These are phyloP conservation scores for Myrmecophaga tridactyla DNA, from an alignment of 2,113 vertebrate genomes.

Conservation along the genomic window DNA sequence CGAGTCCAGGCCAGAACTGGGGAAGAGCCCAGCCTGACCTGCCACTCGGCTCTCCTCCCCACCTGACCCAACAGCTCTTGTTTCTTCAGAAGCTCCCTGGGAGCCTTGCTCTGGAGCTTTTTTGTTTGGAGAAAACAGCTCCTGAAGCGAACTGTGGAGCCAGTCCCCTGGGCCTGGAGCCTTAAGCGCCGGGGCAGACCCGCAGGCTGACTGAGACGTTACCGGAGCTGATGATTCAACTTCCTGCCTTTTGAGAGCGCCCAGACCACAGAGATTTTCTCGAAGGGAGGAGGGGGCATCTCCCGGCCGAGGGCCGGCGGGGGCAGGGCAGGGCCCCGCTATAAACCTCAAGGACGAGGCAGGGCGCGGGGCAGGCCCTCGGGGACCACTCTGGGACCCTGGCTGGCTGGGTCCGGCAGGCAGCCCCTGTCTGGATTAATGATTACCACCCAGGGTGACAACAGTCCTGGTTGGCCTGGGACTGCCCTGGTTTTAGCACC, in stretches of 20 bases:
- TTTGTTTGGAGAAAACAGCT: not conserved
- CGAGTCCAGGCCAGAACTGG: not conserved
- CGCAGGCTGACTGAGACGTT: constrained; percentile 75
- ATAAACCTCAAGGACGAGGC: not conserved
- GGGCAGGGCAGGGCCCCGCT: not conserved
- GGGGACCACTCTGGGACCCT: not conserved
- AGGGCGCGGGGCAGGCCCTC: not conserved
- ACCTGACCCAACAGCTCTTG: not conserved
- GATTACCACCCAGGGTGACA: not conserved
- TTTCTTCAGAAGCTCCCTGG: not conserved
- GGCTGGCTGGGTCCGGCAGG: not conserved
- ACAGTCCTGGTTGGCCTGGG: not conserved
- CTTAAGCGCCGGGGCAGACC: constrained; percentile 59
- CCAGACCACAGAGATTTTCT: constrained; percentile 80
- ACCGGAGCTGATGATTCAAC: constrained; percentile 77
- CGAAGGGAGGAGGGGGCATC: constrained; percentile 61
- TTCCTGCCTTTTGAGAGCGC: constrained; percentile 78
- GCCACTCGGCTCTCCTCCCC: not conserved
- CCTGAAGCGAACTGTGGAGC: not conserved
- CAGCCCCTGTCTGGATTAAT: not conserved
- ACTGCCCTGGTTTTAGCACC: constrained; percentile 21
- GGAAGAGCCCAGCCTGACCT: not conserved
- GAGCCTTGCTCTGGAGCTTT: not conserved
- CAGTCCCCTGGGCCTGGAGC: constrained; percentile 28
- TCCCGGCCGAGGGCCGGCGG: constrained; percentile 10